Conservation (phyloP, 2,797 vertebrate genomes). For the Danio albolineatus region DNA sequence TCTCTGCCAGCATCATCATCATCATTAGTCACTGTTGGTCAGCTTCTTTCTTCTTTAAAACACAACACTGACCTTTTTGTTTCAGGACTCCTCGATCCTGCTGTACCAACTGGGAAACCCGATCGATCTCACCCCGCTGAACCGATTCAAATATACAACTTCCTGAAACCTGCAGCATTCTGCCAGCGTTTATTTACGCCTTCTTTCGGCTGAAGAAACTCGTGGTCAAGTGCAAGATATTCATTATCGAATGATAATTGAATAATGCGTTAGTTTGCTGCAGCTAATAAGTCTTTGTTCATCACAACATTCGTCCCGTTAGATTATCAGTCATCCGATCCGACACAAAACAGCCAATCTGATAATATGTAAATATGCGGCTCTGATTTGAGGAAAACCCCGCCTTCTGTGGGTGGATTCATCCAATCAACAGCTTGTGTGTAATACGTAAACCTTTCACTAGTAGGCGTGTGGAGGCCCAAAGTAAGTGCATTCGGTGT, state of each 20-base stretch:
- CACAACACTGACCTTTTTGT: constrained; percentile 73
- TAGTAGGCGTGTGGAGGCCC: not conserved
- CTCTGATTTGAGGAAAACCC: constrained; percentile 58
- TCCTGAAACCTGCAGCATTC: constrained; percentile 61
- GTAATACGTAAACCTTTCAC: not conserved
- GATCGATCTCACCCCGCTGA: constrained; percentile 76
- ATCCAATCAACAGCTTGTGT: not conserved
- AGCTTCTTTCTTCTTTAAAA: not conserved
- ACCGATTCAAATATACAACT: constrained; percentile 80
- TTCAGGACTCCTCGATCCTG: constrained; percentile 73
- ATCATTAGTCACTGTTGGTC: not conserved
- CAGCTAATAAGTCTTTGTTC: not conserved
- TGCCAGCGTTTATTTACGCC: not conserved
- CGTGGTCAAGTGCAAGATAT: not conserved
- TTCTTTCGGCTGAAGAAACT: not conserved
- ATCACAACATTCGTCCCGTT: not conserved
- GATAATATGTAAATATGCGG: not conserved
- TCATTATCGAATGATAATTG: not conserved
- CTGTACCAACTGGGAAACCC: constrained; percentile 72
- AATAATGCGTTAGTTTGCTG: too few relatives aligned
- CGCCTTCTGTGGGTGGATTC: constrained; percentile 64
- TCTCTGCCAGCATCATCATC: not conserved
- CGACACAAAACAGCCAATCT: not conserved
- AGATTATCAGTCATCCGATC: not conserved
- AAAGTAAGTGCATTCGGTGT: not conserved